Base-by-base conservation (phyloP, 2,797 vertebrate genomes). In the Enteromius radiatus region DNA sequence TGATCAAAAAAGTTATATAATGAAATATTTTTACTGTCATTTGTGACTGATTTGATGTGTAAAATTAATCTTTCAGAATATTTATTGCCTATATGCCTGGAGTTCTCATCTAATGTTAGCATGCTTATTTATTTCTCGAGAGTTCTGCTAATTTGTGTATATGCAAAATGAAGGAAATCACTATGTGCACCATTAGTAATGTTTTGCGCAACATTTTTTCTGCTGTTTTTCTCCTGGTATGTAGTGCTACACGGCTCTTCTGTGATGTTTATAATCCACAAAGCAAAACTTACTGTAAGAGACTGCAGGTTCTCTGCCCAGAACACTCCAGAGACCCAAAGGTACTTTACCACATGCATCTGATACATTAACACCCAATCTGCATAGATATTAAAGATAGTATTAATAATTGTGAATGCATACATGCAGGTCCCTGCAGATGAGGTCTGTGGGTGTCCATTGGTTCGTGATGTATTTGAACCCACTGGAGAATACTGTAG, bases 211-310 rank as follows among this genome's bases (percentile, higher is more conserved):
- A 17, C 12, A 21, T 73, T 1, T 0, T 28, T 80, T 41, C 52
- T 28, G 56, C 36, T 78, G 8, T 81, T 9, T 73, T 56, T 4
- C 10, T 65, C 31, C 21, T 8, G 77, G 73, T 75, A 49, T 76
- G 17, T 86, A 97, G 97, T 23, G 97, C 97, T 38, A 97, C 97
- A 1, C 89, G 97, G 49, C 88, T 98, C 70, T 98, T 98, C 92
- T 98, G 97, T 82, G 96, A 97, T 0, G 97, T 98, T 45, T 98
- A 97, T 86, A 98, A 97, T 88, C 95, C 96, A 78, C 97, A 97
- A 85, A 98, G 97, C 91, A 97, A 97, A 88, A 98, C 96, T 0
- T 98, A 97, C 89, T 97, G 96, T 87, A 97, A 97, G 84, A 90
- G 96, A 49, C 96, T 98, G 82, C 96, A 97, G 91, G 97, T 97